Percentiles rank a stretch among this genome's conserved stretches.
phyloP scores from a whole-genome alignment of 2,888 invertebrate genomes.

The Antheraea yamamai region DNA sequence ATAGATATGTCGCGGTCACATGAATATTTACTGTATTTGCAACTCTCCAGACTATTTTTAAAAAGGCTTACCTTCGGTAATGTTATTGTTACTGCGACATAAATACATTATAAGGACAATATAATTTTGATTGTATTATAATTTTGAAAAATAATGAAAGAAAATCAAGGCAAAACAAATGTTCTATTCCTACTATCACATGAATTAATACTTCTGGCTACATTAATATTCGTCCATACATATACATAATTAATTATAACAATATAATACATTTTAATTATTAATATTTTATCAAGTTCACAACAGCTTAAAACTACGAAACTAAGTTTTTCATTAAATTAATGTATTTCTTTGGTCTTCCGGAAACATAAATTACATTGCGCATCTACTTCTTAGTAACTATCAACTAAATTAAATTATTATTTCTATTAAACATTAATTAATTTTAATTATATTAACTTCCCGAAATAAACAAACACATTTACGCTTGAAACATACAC shows the following conservation, averaged over 20 bases:
- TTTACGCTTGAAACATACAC: conserved; percentile 39
- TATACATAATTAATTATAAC: conserved; percentile 51
- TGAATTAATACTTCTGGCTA: conserved; percentile 75
- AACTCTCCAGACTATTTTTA: neutral
- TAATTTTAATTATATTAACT: conserved; percentile 3
- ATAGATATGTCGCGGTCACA: neutral
- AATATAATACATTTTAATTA: conserved; percentile 54
- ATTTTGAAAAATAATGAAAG: conserved; percentile 27
- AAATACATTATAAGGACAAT: neutral
- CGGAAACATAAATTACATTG: conserved; percentile 40
- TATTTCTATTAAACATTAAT: neutral
- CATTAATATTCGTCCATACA: conserved; percentile 54
- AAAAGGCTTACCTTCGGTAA: neutral
- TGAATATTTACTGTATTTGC: neutral
- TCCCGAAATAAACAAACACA: neutral
- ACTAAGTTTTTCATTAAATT: conserved; percentile 41
- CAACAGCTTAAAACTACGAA: conserved; percentile 59
- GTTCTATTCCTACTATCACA: conserved; percentile 75
- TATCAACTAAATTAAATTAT: neutral
- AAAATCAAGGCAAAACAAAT: conserved; percentile 27
- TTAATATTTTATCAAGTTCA: conserved; percentile 62
- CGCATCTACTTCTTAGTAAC: conserved; percentile 6
- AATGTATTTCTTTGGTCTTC: conserved; percentile 73
- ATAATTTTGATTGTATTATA: neutral
- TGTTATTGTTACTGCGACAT: neutral